These are phyloP conservation scores for Cryptoprocta ferox DNA, from an alignment of 2,797 vertebrate genomes.

Conservation along the genomic window DNA sequence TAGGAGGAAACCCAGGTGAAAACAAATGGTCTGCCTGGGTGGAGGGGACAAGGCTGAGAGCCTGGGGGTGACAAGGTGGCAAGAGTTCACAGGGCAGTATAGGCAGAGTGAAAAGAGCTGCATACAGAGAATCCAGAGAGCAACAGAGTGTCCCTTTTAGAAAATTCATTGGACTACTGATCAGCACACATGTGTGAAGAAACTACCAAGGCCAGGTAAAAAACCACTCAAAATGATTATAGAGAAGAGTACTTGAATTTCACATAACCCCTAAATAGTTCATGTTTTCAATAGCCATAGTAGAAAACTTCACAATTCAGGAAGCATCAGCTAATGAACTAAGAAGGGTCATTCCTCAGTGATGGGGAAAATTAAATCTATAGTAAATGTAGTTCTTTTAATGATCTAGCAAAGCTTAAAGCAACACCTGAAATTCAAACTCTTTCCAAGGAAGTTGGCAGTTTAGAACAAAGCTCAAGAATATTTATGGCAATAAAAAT, in stretches of 20 bases:
- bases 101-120: background rate
- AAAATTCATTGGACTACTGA: background rate
- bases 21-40: background rate
- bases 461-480: background rate
- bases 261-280: background rate
- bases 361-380: background rate
- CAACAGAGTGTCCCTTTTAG: too few species aligned
- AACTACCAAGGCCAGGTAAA: background rate
- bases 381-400: background rate
- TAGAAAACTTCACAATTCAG: background rate
- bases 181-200: background rate
- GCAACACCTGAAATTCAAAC: background rate
- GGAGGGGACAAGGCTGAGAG: background rate
- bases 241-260: background rate
- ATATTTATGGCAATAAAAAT: slow-evolving; percentile 19
- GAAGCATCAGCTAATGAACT: background rate
- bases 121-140: background rate
- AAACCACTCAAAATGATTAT: background rate
- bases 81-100: background rate
- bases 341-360: background rate
- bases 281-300: background rate
- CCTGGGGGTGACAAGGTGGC: background rate
- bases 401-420: background rate
- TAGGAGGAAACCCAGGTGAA: background rate
- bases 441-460: background rate